phyloP scores from a whole-genome alignment of 92 coral and sea anemone genomes.

The Epizoanthus ramosus region DNA sequence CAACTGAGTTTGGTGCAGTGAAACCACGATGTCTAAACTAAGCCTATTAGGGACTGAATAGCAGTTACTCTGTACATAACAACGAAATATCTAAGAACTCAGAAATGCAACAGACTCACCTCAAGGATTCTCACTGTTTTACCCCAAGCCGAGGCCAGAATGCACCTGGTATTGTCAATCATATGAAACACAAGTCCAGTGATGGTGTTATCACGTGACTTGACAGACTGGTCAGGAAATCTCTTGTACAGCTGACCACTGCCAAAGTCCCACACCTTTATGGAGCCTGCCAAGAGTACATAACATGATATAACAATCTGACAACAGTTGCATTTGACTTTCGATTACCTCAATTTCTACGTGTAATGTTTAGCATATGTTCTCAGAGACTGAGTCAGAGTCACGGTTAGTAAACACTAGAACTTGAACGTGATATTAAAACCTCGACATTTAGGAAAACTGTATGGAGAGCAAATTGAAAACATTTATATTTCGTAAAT shows the following conservation, averaged over 20 bases:
- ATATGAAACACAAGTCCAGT: slow-evolving; percentile 85
- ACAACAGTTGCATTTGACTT: not conserved
- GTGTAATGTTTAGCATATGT: too few species aligned
- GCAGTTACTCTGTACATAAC: not conserved
- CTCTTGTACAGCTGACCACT: slow-evolving; percentile 95
- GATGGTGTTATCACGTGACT: slow-evolving; percentile 68
- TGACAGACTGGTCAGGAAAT: slow-evolving; percentile 75
- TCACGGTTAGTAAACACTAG: too few species aligned
- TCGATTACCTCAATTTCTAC: not conserved
- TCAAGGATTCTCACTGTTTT: slow-evolving; percentile 75
- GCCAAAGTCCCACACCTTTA: slow-evolving; percentile 98
- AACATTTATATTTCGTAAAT: too few species aligned
- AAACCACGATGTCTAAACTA: too few species aligned
- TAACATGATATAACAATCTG: not conserved
- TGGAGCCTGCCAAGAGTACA: slow-evolving; percentile 66
- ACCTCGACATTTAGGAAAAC: too few species aligned
- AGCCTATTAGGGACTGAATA: too few species aligned
- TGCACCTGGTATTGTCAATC: slow-evolving; percentile 72
- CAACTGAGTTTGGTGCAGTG: too few species aligned
- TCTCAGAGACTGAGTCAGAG: too few species aligned
- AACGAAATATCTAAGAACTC: not conserved
- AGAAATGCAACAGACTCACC: slow-evolving; percentile 45
- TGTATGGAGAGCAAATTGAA: too few species aligned
- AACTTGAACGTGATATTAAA: too few species aligned
- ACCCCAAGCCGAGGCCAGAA: slow-evolving; percentile 94